Evolutionary conservation across 2,113 vertebrate species (phyloP).

Genomic region (Leucopsar rothschildi): DNA sequence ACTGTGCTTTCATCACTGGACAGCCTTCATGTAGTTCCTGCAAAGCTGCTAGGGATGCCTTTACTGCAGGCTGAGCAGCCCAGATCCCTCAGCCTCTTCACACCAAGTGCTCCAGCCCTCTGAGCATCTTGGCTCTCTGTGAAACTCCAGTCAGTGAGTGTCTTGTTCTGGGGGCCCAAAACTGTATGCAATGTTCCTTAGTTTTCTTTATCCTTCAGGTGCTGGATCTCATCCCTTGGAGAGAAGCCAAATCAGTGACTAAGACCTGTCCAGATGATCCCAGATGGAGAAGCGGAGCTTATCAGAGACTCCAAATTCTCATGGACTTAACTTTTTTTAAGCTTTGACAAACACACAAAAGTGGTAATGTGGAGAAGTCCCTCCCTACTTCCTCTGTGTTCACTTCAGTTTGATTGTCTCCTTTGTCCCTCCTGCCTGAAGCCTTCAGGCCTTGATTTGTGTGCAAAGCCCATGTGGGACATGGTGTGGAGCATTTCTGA

Average conservation of each 20-base stretch:
- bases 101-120: neutral
- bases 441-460: slow-evolving; percentile 56
- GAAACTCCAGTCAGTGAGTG: neutral
- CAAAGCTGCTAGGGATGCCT: neutral
- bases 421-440: slow-evolving; percentile 61
- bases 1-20: neutral
- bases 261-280: slow-evolving; percentile 65
- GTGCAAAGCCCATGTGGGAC: slow-evolving; percentile 62
- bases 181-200: neutral
- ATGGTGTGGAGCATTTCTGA: slow-evolving; percentile 66
- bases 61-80: neutral
- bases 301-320: slow-evolving; percentile 64
- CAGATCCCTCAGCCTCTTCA: neutral
- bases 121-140: neutral
- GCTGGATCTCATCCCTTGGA: slow-evolving; percentile 63
- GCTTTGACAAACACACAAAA: slow-evolving; percentile 76
- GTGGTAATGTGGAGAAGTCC: slow-evolving; percentile 77
- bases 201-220: slow-evolving; percentile 64
- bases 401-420: slow-evolving; percentile 28
- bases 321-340: slow-evolving; percentile 64
- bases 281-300: slow-evolving; percentile 56
- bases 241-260: slow-evolving; percentile 54
- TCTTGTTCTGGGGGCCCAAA: neutral
- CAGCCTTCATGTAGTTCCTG: neutral
- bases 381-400: slow-evolving; percentile 43